Percentiles rank a stretch among this genome's conserved stretches.
phyloP scores from a whole-genome alignment of 1,140 invertebrate genomes.

The Eupristina koningsbergeri region DNA sequence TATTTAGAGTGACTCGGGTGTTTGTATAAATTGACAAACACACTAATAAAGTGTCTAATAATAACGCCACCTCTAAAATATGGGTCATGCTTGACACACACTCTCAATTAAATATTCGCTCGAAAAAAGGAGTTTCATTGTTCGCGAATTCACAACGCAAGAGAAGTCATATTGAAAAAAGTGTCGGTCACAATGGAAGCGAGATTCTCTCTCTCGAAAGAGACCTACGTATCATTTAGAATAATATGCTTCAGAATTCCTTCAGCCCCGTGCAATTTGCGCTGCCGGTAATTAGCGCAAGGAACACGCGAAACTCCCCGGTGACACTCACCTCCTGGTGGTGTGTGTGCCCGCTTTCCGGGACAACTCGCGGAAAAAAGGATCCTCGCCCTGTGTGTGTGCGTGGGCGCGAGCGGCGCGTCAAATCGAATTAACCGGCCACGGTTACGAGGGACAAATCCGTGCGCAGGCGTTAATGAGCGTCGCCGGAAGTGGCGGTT shows the following conservation, averaged over 20 bases:
- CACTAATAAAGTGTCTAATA: background rate
- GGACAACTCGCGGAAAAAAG: background rate
- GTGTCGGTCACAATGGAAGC: background rate
- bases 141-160: too few relatives aligned
- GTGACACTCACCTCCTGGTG: background rate
- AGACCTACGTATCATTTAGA: background rate
- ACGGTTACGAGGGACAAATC: constrained; percentile 71
- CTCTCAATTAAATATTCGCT: background rate
- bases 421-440: constrained; percentile 70
- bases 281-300: background rate
- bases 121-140: background rate
- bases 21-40: background rate
- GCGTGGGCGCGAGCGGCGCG: constrained; percentile 56
- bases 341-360: background rate
- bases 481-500: constrained; percentile 68
- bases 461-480: constrained; percentile 71
- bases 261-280: background rate
- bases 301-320: background rate
- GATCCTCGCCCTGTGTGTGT: too few relatives aligned
- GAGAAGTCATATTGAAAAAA: background rate
- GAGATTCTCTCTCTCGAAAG: background rate
- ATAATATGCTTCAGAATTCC: constrained; percentile 8
- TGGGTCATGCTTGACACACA: background rate
- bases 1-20: background rate
- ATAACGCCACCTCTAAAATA: background rate